phyloP scores from a whole-genome alignment of 2,888 invertebrate genomes.

The Linnaemya tessellans region DNA sequence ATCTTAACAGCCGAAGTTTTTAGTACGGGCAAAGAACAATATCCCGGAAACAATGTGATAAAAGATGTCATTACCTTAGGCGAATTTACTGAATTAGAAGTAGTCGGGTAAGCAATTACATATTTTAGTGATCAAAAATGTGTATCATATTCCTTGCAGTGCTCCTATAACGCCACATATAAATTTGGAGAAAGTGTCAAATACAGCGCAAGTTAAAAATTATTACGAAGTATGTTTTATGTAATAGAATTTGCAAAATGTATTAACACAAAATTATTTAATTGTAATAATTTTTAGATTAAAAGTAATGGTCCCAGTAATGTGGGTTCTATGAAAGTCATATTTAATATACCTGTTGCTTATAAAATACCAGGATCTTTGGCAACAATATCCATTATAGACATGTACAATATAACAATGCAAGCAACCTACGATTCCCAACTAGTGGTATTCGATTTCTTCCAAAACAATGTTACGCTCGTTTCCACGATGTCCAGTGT shows the following conservation, averaged over 20 bases:
- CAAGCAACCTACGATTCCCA: conserved; percentile 81
- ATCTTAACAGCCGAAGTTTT: conserved; percentile 80
- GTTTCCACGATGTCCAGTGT: conserved; percentile 76
- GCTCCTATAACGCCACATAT: conserved; percentile 78
- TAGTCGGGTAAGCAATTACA: conserved; percentile 78
- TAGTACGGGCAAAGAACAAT: conserved; percentile 81
- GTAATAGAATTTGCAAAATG: background rate
- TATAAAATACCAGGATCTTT: conserved; percentile 79
- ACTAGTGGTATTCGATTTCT: conserved; percentile 78
- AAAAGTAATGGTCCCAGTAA: conserved; percentile 82
- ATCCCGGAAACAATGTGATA: conserved; percentile 78
- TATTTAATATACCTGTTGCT: conserved; percentile 81
- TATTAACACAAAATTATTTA: background rate
- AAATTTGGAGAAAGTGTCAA: conserved; percentile 79
- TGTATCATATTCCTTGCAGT: conserved; percentile 72
- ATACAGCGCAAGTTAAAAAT: conserved; percentile 79
- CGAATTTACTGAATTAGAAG: conserved; percentile 82
- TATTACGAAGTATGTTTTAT: conserved; percentile 78
- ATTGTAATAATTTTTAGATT: conserved; percentile 73
- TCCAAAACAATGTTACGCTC: conserved; percentile 80
- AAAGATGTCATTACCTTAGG: conserved; percentile 77
- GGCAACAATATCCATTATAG: conserved; percentile 79
- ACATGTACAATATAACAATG: conserved; percentile 80
- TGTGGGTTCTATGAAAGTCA: conserved; percentile 79
- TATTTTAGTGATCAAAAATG: background rate